Evolutionary conservation across 1,140 invertebrate species (phyloP), one percentile per base, ranked within the genome.

Genomic region (Hyposmocoma kahamanoa): DNA sequence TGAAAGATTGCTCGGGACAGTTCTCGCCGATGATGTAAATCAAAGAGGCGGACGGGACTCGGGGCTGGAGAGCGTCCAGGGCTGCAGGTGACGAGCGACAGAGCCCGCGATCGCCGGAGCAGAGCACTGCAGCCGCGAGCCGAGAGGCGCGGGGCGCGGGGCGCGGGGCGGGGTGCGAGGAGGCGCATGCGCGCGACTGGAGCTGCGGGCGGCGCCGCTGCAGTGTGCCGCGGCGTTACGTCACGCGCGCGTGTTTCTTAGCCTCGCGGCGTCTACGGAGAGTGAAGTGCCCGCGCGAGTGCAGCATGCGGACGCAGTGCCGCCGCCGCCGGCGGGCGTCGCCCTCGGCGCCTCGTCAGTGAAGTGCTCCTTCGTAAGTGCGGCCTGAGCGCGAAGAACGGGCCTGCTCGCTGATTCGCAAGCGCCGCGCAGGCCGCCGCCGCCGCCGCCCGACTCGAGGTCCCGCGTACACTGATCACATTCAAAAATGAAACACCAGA

Each of bases 151-250:
- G 34, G 19, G 11, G 24, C 11, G 24, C 24, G 6, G 11, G 24
- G 24, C 24, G 11, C 5, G 17, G 34, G 6, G 17, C 8, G 34
- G 11, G 5, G 34, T 6, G 34, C 6, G 34, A 19, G 5, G 4
- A 15, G 34, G 34, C 15, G 41, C 19, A 21, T 20, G 41, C 20
- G 41, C n/a, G 41, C 36, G 15, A 20, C 2, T 18, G 18, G 39
- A 9, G 38, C 38, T 63, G 63, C 62, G 63, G 64, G 59, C 67
- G 54, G 42, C 63, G 67, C 63, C 63, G 60, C 8, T 13, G 66
- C 63, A 67, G 63, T 64, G 59, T 70, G 54, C 43, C 63, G 67
- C 67, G 67, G 63, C 60, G 54, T 67, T 67, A 67, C 67, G 67
- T 67, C 63, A 70, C 61, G 63, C 41, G 53, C 47, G 53, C 9